Base-by-base conservation (phyloP, 1,140 invertebrate genomes). In the Temnothorax nylanderi region DNA sequence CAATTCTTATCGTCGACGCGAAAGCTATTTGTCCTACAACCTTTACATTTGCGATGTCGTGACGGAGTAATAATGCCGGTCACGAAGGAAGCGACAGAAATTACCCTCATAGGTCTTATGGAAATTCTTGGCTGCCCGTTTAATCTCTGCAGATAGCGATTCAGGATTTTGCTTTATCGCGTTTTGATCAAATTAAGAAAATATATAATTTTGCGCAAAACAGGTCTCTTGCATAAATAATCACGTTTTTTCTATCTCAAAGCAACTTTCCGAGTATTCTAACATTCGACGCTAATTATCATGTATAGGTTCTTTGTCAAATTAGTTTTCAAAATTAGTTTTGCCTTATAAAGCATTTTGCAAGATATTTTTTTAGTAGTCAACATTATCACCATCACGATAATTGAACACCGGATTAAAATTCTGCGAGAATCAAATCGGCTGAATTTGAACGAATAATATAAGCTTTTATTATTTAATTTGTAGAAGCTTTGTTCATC, bases 21-120 rank as follows among this genome's bases (percentile, higher is more conserved):
- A 60, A 86, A 86, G 85, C 76, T 86, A 86, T 86, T 86, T 86
- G 85, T 81, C 64, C 75, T 81, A 86, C 85, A 67, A 62, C 85
- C 85, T 81, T 86, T 86, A 80, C 75, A 86, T 80, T 86, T 60
- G 64, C 76, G 77, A 86, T 86, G 85, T 86, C 85, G 85, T 86
- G 85, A 86, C 85, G 85, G 60, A 56, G 76, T 86, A 86, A 86
- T 81, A 86, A 86, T 86, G 76, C 80, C 64, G 76, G 76, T 86
- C 85, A 86, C 85, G 85, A 80, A 81, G 76, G 60, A 86, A 86
- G 76, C 85, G 76, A 71, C 64, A 80, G 85, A 86, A 86, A 86
- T 86, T 86, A 86, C 75, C 32, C 51, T 86, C 76, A 56, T 81
- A 71, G 54, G 51, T 47, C 76, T 80, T 58, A 58, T 69, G 76